Base-by-base conservation (phyloP, 1,140 invertebrate species). In the Pachyrhynchus sulphureomaculatus region DNA sequence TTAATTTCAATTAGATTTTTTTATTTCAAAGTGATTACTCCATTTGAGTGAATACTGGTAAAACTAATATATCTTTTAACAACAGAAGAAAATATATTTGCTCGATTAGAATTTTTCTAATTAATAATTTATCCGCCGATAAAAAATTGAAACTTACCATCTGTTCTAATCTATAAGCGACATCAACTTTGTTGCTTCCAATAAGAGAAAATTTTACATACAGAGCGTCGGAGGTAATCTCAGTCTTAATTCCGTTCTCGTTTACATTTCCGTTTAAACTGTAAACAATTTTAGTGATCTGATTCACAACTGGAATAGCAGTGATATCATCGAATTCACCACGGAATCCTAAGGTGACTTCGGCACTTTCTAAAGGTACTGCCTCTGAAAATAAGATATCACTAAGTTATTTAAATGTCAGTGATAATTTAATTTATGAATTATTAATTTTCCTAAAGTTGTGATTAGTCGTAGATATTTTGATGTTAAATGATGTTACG, bases 131-230 rank as follows among this genome's bases (percentile, higher is more conserved):
- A 36, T 9, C 9, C 9, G 12, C 5, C 5, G 5, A 32, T 32
- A 32, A 32, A n/a, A n/a, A n/a, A n/a, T n/a, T n/a, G n/a, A n/a
- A 29, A 64, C 36, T 54, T 62, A 84, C 84, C 74, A 86, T 76
- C 71, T 86, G 82, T 68, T 87, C 85, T 4, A 88, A 71, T 62
- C 82, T 79, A 61, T 84, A 86, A 18, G 84, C 84, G 13, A 86
- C 80, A 65, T 87, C 85, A 0, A 87, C 82, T 66, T 86, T 86
- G 63, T 85, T 86, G 15, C 80, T 77, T 2, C 85, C 85, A 34
- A 83, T 76, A 1, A 88, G 73, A 18, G 83, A 79, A 67, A 88
- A 87, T 41, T 79, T 79, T 23, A 86, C 71, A 59, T 81, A 79
- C 0, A 83, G 80, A 23, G 79, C 80, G 42, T 85, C 84, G 2